Evolutionary conservation across 2,888 invertebrate genomes (phyloP).

Genomic region (Alsophila aescularia): DNA sequence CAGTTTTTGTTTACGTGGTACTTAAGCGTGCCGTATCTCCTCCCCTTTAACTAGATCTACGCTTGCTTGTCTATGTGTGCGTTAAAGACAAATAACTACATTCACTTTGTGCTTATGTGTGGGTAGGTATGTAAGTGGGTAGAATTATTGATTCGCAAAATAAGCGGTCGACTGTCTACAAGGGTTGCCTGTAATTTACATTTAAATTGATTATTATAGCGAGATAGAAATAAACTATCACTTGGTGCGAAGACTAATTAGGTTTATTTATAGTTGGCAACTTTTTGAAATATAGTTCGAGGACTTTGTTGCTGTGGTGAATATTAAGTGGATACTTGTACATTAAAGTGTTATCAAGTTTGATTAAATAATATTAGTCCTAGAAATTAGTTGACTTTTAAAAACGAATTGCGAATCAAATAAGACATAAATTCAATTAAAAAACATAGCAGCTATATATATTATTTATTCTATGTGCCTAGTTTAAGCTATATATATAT

Average conservation of each 20-base stretch:
- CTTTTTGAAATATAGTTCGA: conserved; percentile 33
- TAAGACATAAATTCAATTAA: no score
- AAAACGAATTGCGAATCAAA: no score
- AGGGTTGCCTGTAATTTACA: conserved; percentile 59
- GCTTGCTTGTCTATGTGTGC: no score
- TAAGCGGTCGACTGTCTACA: conserved; percentile 46
- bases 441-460: no score
- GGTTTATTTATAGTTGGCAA: conserved; percentile 39
- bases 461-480: no score
- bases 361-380: not conserved
- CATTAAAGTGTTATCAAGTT: not conserved
- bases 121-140: conserved; percentile 18
- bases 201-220: conserved; percentile 57
- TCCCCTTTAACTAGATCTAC: no score
- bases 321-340: conserved; percentile 15
- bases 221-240: conserved; percentile 49
- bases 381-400: no score
- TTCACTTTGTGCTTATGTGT: not conserved
- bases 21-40: no score
- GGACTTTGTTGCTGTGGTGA: conserved; percentile 22
- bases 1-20: no score
- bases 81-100: not conserved
- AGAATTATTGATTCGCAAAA: conserved; percentile 47
- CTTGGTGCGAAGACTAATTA: conserved; percentile 40
- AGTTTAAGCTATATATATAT: no score